These are phyloP conservation scores for Pemphredon lugubris DNA, from an alignment of 2,888 invertebrate species.

Conservation along the genomic window DNA sequence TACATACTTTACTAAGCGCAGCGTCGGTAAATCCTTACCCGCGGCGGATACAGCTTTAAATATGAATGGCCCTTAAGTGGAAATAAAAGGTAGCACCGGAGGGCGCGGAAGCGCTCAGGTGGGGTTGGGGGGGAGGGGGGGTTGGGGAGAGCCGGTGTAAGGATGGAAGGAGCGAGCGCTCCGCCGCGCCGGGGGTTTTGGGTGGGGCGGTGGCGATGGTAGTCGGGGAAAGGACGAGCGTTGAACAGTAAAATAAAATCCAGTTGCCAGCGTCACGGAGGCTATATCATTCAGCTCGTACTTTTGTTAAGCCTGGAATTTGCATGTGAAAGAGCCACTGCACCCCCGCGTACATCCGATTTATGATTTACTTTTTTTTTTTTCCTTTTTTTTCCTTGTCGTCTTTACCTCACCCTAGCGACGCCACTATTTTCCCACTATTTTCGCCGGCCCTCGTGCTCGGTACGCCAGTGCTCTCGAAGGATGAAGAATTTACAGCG, in stretches of 20 bases:
- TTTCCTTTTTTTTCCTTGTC: constrained; percentile 4
- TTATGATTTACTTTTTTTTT: constrained; percentile 69
- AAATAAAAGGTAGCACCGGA: constrained; percentile 63
- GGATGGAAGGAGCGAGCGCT: background rate
- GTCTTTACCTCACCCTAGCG: too few relatives aligned
- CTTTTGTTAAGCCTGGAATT: constrained; percentile 75
- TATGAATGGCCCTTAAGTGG: constrained; percentile 73
- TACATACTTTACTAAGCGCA: constrained; percentile 62
- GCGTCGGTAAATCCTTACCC: constrained; percentile 58
- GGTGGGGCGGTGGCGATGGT: background rate
- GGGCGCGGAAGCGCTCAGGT: background rate
- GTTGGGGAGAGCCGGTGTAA: background rate
- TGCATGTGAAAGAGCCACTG: constrained; percentile 74
- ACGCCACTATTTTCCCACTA: background rate
- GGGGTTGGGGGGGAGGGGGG: background rate
- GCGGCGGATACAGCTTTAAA: constrained; percentile 68
- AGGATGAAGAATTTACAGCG: constrained; percentile 44
- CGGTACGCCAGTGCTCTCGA: background rate
- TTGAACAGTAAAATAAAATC: constrained; percentile 61
- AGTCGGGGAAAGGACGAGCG: constrained; percentile 24
- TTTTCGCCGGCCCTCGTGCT: background rate
- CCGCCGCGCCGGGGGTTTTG: background rate
- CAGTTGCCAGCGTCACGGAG: constrained; percentile 30
- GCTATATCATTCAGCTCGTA: constrained; percentile 66
- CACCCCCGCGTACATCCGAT: constrained; percentile 60